Percentiles rank a stretch among this genome's conserved stretches.
Evolutionary conservation across 2,797 vertebrate species (phyloP).

Genomic region (Dromococcyx pavoninus): DNA sequence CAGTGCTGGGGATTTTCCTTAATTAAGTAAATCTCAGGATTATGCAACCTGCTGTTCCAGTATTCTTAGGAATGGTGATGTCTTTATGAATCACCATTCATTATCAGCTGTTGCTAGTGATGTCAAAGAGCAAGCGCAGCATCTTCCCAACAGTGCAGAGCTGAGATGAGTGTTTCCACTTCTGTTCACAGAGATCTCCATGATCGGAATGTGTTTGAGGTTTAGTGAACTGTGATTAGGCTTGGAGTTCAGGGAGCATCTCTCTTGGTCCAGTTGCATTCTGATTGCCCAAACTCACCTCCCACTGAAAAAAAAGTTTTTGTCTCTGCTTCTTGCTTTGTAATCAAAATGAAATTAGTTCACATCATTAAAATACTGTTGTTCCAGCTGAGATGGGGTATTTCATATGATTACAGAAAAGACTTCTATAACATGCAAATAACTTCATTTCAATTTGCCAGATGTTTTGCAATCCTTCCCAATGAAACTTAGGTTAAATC

Average conservation of each 20-base stretch:
- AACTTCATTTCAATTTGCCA: not conserved
- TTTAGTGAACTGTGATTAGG: not conserved
- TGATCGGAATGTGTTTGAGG: not conserved
- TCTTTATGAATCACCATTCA: slow-evolving; percentile 32
- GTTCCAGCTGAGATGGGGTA: not conserved
- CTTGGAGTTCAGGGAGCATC: not conserved
- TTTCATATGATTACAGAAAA: not conserved
- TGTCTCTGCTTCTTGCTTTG: not conserved
- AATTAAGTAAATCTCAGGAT: slow-evolving; percentile 10
- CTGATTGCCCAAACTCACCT: not conserved
- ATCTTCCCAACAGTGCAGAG: not conserved
- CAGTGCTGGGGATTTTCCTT: not conserved
- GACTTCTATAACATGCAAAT: not conserved
- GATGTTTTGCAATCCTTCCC: not conserved
- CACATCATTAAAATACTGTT: not conserved
- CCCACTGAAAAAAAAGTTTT: rapidly evolving
- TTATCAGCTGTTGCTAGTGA: not conserved
- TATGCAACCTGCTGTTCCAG: not conserved
- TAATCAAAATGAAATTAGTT: not conserved
- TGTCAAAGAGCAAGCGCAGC: not conserved
- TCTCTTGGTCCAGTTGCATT: not conserved
- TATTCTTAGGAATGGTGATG: slow-evolving; percentile 9
- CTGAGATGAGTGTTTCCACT: not conserved
- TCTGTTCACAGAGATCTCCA: rapidly evolving
- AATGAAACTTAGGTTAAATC: not conserved